phyloP scores from a whole-genome alignment of 1,140 invertebrate species.

The Drosophila mayri region DNA sequence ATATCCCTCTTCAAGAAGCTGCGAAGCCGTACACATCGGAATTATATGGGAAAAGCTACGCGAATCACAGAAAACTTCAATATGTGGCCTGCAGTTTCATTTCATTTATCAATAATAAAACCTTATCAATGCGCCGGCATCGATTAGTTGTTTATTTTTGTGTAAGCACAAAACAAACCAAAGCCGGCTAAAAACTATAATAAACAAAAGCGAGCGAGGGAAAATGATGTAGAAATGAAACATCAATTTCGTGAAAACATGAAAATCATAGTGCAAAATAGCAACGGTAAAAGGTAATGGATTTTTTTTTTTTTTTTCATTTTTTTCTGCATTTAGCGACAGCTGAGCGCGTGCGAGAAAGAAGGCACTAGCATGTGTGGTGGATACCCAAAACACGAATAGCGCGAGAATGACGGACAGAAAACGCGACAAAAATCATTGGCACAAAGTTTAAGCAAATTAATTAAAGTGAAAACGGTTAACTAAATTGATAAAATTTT shows the following conservation, averaged over 20 bases:
- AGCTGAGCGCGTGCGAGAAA: slow-evolving; percentile 48
- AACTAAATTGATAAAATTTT: not conserved
- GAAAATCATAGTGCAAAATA: slow-evolving; percentile 3
- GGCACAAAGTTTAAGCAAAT: slow-evolving; percentile 4
- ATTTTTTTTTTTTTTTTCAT: slow-evolving; percentile 4
- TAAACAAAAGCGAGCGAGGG: slow-evolving; percentile 7
- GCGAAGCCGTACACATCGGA: slow-evolving; percentile 1
- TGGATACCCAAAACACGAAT: slow-evolving; percentile 30
- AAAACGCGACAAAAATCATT: slow-evolving; percentile 1
- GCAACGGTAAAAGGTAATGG: slow-evolving; percentile 34
- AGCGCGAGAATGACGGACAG: slow-evolving; percentile 22
- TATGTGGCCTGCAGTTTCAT: not conserved
- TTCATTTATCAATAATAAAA: slow-evolving; percentile 21
- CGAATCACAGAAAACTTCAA: not conserved
- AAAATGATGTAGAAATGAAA: not conserved
- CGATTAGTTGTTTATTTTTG: slow-evolving; percentile 24
- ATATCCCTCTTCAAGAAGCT: no score
- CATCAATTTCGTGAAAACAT: not conserved
- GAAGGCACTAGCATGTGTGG: slow-evolving; percentile 24
- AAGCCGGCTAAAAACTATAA: slow-evolving; percentile 7
- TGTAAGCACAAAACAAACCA: not conserved
- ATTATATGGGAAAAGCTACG: not conserved
- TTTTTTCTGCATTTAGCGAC: slow-evolving; percentile 15
- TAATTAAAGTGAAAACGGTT: not conserved
- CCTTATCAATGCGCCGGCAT: slow-evolving; percentile 40